Evolutionary conservation across 1,140 invertebrate species (phyloP).

Genomic region (Hermetia illucens): DNA sequence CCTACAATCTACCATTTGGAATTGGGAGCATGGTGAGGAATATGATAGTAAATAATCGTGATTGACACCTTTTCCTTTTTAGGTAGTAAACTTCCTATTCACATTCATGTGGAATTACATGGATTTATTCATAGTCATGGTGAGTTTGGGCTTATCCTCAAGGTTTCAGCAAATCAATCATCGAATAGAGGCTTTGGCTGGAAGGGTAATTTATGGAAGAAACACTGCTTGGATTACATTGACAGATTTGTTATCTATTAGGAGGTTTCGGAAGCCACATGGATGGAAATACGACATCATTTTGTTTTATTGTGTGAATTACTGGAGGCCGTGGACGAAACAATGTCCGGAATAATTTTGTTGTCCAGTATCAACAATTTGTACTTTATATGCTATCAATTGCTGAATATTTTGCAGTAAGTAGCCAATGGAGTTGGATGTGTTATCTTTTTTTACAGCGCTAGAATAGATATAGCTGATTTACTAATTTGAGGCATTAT

Average conservation of each 20-base stretch:
- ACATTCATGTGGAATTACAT: constrained; percentile 56
- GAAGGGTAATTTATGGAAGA: constrained; percentile 35
- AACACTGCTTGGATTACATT: constrained; percentile 37
- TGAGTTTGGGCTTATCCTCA: constrained; percentile 38
- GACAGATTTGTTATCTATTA: constrained; percentile 30
- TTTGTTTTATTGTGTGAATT: constrained; percentile 43
- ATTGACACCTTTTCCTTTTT: not conserved
- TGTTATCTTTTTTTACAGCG: too few relatives aligned
- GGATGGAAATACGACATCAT: constrained; percentile 41
- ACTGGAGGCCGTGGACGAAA: constrained; percentile 37
- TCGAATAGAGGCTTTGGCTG: constrained; percentile 17
- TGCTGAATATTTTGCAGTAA: constrained; percentile 55
- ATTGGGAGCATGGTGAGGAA: constrained; percentile 11
- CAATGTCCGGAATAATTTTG: constrained; percentile 43
- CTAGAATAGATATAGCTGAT: too few relatives aligned
- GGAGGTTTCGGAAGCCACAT: constrained; percentile 37
- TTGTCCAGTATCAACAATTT: constrained; percentile 54
- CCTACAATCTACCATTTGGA: constrained; percentile 10
- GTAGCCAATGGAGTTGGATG: too few relatives aligned
- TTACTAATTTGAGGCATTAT: too few relatives aligned
- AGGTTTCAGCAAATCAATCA: constrained; percentile 43
- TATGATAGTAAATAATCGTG: too few relatives aligned
- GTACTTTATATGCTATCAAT: constrained; percentile 56
- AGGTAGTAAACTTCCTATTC: constrained; percentile 18
- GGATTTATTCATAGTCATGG: constrained; percentile 47